Evolutionary conservation across 2,888 invertebrate genomes (phyloP).

Genomic region (Dryobotodes eremita): DNA sequence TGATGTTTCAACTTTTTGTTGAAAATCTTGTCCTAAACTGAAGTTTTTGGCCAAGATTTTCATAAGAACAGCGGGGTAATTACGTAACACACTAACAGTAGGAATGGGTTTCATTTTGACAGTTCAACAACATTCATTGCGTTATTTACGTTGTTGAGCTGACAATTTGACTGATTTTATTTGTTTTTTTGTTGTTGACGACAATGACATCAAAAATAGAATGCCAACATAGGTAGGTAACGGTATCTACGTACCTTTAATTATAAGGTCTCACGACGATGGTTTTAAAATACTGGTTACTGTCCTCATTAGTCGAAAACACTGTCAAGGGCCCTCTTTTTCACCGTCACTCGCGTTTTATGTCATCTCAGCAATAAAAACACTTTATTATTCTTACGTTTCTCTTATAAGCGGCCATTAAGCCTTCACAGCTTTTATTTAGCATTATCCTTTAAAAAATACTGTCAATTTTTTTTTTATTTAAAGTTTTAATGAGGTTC

Average conservation of each 20-base stretch:
- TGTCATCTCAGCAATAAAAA: slow-evolving; percentile 57
- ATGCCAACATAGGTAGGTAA: background rate
- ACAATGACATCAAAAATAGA: no score
- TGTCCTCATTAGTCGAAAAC: slow-evolving; percentile 68
- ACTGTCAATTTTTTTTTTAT: slow-evolving; percentile 39
- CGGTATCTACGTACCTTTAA: background rate
- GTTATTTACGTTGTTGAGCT: no score
- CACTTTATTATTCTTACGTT: slow-evolving; percentile 58
- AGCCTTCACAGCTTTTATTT: slow-evolving; percentile 51
- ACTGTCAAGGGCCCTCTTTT: slow-evolving; percentile 48
- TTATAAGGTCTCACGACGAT: background rate
- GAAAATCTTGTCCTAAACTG: no score
- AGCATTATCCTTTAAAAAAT: slow-evolving; percentile 46
- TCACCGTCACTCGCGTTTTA: slow-evolving; percentile 52
- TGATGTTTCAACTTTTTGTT: no score
- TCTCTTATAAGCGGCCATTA: slow-evolving; percentile 51
- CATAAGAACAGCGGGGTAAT: no score
- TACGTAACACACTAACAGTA: no score
- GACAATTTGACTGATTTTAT: no score
- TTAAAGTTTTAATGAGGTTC: slow-evolving; percentile 50
- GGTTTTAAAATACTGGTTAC: slow-evolving; percentile 60
- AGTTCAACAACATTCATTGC: no score
- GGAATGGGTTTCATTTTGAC: no score
- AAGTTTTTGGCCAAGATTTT: background rate
- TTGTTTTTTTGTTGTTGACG: no score